These are phyloP conservation scores for Pipistrellus pipistrellus DNA, from an alignment of 2,797 vertebrate genomes.

Conservation along the genomic window DNA sequence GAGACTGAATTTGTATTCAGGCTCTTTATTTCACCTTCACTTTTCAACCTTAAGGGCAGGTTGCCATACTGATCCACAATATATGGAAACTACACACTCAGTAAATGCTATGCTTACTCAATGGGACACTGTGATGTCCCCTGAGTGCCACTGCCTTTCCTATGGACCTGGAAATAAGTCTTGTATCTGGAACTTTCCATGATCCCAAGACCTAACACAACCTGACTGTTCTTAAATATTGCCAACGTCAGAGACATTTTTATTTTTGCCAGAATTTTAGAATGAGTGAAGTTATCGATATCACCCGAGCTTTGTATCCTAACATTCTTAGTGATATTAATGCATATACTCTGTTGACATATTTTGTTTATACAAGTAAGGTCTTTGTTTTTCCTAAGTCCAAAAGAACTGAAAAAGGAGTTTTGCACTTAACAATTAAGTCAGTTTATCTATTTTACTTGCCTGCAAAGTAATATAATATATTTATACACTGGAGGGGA, in stretches of 20 bases:
- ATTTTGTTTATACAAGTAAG: neutral
- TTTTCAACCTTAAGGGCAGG: slow-evolving; percentile 15
- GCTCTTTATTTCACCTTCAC: neutral
- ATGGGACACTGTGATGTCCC: neutral
- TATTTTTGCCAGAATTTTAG: slow-evolving; percentile 38
- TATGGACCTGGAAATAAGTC: neutral
- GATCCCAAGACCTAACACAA: neutral
- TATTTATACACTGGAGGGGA: neutral
- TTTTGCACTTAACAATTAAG: slow-evolving; percentile 8
- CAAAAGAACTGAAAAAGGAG: neutral
- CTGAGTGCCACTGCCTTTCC: neutral
- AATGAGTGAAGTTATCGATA: neutral
- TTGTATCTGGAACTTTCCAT: neutral
- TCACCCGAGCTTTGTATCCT: neutral
- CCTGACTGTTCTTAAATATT: slow-evolving; percentile 25
- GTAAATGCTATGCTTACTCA: neutral
- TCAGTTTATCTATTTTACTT: slow-evolving; percentile 30
- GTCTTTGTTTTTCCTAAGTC: slow-evolving; percentile 17
- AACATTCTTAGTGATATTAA: neutral
- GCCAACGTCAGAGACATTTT: slow-evolving; percentile 46
- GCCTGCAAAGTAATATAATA: slow-evolving; percentile 34
- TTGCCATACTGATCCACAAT: neutral
- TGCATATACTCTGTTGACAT: neutral
- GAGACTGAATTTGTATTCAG: neutral
- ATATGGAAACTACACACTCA: neutral